These are phyloP conservation scores for Xiphophorus hellerii DNA, from an alignment of 2,113 vertebrate genomes.

Conservation along the genomic window DNA sequence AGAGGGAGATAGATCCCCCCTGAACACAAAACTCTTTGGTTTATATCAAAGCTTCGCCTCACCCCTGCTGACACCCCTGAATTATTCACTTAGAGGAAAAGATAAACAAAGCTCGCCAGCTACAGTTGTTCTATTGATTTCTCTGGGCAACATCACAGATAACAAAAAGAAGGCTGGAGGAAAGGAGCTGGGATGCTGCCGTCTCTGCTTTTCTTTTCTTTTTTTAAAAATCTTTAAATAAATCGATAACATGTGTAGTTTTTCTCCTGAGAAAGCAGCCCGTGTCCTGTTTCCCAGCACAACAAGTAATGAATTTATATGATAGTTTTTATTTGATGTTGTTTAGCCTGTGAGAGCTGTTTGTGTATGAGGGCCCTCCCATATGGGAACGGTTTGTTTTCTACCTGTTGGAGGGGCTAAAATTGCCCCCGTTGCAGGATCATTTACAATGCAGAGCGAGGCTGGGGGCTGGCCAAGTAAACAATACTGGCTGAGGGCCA, in stretches of 20 bases:
- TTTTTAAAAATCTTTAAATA: constrained; percentile 49
- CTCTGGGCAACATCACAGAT: constrained; percentile 71
- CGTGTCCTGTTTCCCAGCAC: constrained; percentile 52
- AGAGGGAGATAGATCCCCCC: constrained; percentile 20
- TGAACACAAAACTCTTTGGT: constrained; percentile 57
- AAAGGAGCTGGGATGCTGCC: constrained; percentile 41
- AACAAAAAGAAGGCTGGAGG: constrained; percentile 64
- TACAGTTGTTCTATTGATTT: constrained; percentile 75
- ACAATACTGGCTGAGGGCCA: constrained; percentile 72
- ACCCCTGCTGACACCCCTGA: constrained; percentile 61
- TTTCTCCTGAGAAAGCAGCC: constrained; percentile 59
- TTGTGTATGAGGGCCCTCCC: constrained; percentile 25
- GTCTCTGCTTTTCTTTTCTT: constrained; percentile 34
- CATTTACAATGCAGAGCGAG: constrained; percentile 55
- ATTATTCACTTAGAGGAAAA: constrained; percentile 73
- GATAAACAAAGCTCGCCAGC: constrained; percentile 68
- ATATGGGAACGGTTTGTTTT: constrained; percentile 36
- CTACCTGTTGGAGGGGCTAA: constrained; percentile 61
- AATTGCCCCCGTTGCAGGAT: constrained; percentile 51
- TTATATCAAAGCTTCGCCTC: constrained; percentile 63
- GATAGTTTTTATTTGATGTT: constrained; percentile 24
- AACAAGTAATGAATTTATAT: constrained; percentile 50
- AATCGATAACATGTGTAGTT: constrained; percentile 64
- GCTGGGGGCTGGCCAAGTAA: constrained; percentile 61
- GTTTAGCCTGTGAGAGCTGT: constrained; percentile 36